Conservation (phyloP, 2,888 invertebrate genomes). For the Stenodera caucasica region DNA sequence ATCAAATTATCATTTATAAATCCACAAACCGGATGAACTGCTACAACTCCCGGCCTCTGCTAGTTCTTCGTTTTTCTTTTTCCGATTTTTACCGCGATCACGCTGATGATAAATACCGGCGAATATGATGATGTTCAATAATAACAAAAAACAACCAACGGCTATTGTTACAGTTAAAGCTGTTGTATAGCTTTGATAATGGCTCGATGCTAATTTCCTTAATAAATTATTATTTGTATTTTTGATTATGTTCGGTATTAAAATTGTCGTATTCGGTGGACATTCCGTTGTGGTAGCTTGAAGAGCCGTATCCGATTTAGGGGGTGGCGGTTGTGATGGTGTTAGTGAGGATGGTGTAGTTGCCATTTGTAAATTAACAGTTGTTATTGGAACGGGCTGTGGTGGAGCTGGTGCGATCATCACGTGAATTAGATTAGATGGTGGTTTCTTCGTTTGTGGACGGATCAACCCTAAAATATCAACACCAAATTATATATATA, state of each 20-base stretch:
- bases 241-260: slow-evolving; percentile 52
- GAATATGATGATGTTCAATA: slow-evolving; percentile 83
- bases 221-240: slow-evolving; percentile 69
- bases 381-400: slow-evolving; percentile 48
- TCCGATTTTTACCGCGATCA: slow-evolving; percentile 61
- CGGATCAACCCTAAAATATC: slow-evolving; percentile 72
- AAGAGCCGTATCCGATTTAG: slow-evolving; percentile 57
- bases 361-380: too few species aligned
- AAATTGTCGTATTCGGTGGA: slow-evolving; percentile 65
- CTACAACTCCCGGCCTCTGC: slow-evolving; percentile 73
- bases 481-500: too few species aligned
- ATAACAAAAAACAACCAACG: slow-evolving; percentile 79
- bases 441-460: slow-evolving; percentile 71
- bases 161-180: slow-evolving; percentile 86
- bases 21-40: slow-evolving; percentile 57
- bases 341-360: slow-evolving; percentile 43
- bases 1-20: too few species aligned
- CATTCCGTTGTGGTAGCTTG: slow-evolving; percentile 71
- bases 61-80: slow-evolving; percentile 76
- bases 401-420: slow-evolving; percentile 59
- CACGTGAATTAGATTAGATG: slow-evolving; percentile 64
- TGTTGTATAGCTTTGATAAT: slow-evolving; percentile 87
- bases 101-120: slow-evolving; percentile 87
- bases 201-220: slow-evolving; percentile 76
- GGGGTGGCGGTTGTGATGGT: slow-evolving; percentile 56